A percentile compares a stretch with the other conserved stretches of the same genome.
Conservation (phyloP, 2,113 vertebrate species). For the Xiphophorus hellerii region DNA sequence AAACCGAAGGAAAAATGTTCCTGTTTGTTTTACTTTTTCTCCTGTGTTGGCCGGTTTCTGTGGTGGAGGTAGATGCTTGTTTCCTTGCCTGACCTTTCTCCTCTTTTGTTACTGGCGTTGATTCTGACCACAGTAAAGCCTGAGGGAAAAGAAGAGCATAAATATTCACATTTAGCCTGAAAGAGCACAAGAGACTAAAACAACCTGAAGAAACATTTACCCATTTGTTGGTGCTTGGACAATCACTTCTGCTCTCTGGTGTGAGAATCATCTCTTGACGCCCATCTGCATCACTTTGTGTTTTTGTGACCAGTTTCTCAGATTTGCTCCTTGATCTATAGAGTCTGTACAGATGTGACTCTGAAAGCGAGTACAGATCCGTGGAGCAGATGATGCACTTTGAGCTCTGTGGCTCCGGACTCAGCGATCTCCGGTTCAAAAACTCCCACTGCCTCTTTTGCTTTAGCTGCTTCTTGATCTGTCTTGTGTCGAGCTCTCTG, state of each 20-base stretch:
- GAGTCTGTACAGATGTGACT: conserved; percentile 14
- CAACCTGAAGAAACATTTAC: conserved; percentile 38
- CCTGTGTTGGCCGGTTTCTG: conserved; percentile 27
- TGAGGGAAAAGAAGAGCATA: conserved; percentile 21
- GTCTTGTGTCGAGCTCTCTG: conserved; percentile 53
- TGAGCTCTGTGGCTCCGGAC: conserved; percentile 25
- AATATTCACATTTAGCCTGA: not conserved
- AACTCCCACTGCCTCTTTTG: conserved; percentile 79
- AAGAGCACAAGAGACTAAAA: not conserved
- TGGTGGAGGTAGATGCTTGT: conserved; percentile 26
- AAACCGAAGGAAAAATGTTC: not conserved
- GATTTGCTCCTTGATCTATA: conserved; percentile 11
- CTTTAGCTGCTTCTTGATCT: conserved; percentile 72
- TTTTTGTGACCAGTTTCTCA: conserved; percentile 28
- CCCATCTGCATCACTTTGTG: conserved; percentile 11
- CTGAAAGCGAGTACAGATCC: conserved; percentile 20
- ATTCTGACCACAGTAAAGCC: conserved; percentile 59
- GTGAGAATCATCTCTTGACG: conserved; percentile 16
- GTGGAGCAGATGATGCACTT: conserved; percentile 19
- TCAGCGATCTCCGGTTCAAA: conserved; percentile 73
- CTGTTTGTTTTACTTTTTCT: conserved; percentile 31
- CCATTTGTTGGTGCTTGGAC: conserved; percentile 53
- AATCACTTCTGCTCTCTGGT: conserved; percentile 27
- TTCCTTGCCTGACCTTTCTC: conserved; percentile 30
- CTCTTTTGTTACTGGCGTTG: conserved; percentile 11